These are phyloP conservation scores for Tortrix viridana DNA, from an alignment of 2,888 invertebrate genomes.

Conservation along the genomic window DNA sequence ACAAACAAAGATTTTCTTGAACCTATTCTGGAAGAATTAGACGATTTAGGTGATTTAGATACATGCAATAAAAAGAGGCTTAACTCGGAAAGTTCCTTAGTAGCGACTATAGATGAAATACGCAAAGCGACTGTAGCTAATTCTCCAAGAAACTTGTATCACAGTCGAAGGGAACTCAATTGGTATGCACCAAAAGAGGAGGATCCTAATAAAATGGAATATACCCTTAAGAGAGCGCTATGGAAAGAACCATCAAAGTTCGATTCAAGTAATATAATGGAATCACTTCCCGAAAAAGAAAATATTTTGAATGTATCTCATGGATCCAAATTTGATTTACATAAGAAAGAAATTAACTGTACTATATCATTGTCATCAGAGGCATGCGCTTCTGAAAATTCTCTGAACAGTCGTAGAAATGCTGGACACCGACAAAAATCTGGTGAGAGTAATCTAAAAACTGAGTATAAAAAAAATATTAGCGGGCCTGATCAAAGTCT, in stretches of 20 bases:
- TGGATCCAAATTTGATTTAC: constrained; percentile 59
- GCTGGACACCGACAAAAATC: constrained; percentile 60
- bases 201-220: constrained; percentile 63
- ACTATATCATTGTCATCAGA: constrained; percentile 47
- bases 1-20: constrained; percentile 80
- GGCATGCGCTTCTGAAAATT: constrained; percentile 46
- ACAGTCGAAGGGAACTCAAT: constrained; percentile 74
- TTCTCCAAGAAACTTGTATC: constrained; percentile 83
- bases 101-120: constrained; percentile 87
- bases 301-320: constrained; percentile 59
- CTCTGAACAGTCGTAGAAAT: constrained; percentile 54
- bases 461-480: constrained; percentile 60
- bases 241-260: constrained; percentile 80
- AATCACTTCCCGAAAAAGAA: constrained; percentile 73
- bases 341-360: constrained; percentile 57
- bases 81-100: constrained; percentile 84
- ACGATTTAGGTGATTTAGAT: constrained; percentile 79
- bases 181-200: constrained; percentile 76
- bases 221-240: constrained; percentile 68
- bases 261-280: constrained; percentile 73
- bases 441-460: constrained; percentile 51
- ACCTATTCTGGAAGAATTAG: constrained; percentile 83
- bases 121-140: constrained; percentile 82
- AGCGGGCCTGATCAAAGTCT: constrained; percentile 58
- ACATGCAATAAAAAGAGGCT: constrained; percentile 68